These are phyloP conservation scores for Hemibagrus guttatus DNA, from an alignment of 2,797 vertebrate species.

Conservation along the genomic window DNA sequence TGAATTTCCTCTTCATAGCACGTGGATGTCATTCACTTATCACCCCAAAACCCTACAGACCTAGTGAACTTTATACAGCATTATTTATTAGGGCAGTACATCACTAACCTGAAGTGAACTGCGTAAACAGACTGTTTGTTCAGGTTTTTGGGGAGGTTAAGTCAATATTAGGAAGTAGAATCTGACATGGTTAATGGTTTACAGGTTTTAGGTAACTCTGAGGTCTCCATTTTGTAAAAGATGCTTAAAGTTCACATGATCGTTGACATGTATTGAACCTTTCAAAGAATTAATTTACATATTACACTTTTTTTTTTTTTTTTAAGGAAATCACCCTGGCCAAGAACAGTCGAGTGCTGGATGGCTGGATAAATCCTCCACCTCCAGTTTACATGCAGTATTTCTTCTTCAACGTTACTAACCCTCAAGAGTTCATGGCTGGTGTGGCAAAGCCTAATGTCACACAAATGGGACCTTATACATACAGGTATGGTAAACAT, in stretches of 20 bases:
- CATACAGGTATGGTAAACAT: slow-evolving; percentile 73
- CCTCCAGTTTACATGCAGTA: slow-evolving; percentile 84
- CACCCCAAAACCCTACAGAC: slow-evolving; percentile 14
- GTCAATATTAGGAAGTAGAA: neutral
- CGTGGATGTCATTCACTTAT: slow-evolving; percentile 24
- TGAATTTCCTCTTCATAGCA: neutral
- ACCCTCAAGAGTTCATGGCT: slow-evolving; percentile 72
- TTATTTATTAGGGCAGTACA: neutral
- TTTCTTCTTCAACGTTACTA: slow-evolving; percentile 84
- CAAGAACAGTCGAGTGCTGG: slow-evolving; percentile 75
- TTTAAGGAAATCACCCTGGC: slow-evolving; percentile 77
- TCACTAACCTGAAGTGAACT: neutral
- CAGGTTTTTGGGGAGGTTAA: neutral
- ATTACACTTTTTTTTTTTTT: slow-evolving; percentile 22
- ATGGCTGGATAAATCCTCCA: slow-evolving; percentile 80
- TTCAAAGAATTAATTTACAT: neutral
- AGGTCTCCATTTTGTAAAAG: neutral
- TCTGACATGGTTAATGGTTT: neutral
- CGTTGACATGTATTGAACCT: too few species aligned
- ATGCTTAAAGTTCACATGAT: neutral
- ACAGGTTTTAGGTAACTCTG: neutral
- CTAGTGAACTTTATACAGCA: slow-evolving; percentile 23
- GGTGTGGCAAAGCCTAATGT: slow-evolving; percentile 72
- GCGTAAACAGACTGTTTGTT: neutral
- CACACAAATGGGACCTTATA: slow-evolving; percentile 80